These are phyloP conservation scores for Cydia strobilella DNA, from an alignment of 1,140 invertebrate species.

Conservation along the genomic window DNA sequence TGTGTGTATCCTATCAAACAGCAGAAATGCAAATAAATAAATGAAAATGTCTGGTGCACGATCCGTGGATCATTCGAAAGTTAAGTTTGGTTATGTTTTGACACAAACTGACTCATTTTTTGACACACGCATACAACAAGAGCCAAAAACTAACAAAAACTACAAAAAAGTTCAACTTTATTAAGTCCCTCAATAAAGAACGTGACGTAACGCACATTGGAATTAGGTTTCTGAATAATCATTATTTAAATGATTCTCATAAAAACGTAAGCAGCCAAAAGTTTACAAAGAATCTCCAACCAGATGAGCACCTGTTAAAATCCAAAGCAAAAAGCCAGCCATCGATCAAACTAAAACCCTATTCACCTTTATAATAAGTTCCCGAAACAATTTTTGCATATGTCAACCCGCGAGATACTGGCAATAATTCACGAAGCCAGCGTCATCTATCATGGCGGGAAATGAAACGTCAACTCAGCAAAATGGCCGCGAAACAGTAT, in stretches of 20 bases:
- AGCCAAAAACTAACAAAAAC: no score
- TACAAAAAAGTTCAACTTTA: no score
- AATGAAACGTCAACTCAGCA: conserved; percentile 69
- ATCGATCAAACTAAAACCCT: conserved; percentile 51
- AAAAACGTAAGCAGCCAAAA: background rate
- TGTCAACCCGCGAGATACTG: conserved; percentile 62
- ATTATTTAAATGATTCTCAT: background rate
- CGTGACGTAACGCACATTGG: no score
- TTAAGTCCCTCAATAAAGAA: no score
- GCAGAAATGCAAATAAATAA: no score
- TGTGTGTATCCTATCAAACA: no score
- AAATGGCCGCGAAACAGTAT: conserved; percentile 47
- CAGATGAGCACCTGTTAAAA: conserved; percentile 1
- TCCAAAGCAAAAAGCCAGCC: conserved; percentile 28
- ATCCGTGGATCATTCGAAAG: no score
- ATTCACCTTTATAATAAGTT: conserved; percentile 65
- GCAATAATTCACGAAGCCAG: conserved; percentile 64
- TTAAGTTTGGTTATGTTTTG: no score
- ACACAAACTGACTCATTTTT: no score
- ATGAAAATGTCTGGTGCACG: no score
- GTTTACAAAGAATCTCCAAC: background rate
- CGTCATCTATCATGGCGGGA: conserved; percentile 71
- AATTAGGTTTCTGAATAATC: background rate
- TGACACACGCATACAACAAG: no score
- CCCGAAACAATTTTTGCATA: conserved; percentile 77